phyloP scores from a whole-genome alignment of 2,113 vertebrate species.

The Psilopsiagon aymara region DNA sequence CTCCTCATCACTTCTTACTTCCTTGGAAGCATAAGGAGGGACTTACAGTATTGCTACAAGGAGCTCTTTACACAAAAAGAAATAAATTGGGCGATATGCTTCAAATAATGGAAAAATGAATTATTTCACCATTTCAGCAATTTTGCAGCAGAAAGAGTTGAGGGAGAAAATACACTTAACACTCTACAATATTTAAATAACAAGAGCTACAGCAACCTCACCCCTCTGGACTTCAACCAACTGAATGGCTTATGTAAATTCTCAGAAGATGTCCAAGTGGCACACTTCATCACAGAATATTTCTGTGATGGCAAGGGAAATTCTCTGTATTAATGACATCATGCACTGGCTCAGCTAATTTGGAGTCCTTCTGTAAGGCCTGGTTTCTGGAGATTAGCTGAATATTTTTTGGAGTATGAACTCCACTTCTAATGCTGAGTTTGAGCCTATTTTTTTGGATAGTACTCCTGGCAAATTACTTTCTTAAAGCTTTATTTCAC shows the following conservation, averaged over 20 bases:
- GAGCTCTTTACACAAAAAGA: conserved; percentile 36
- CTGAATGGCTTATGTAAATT: conserved; percentile 21
- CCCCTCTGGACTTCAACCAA: conserved; percentile 19
- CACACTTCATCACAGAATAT: not conserved
- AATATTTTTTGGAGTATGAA: not conserved
- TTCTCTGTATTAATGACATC: not conserved
- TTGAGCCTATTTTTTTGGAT: not conserved
- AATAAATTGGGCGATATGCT: conserved; percentile 27
- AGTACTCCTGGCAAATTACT: conserved; percentile 23
- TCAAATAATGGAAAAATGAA: conserved; percentile 49
- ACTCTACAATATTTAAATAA: conserved; percentile 42
- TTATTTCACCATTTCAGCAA: conserved; percentile 39
- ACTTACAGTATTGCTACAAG: not conserved
- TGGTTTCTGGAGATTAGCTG: conserved; percentile 15
- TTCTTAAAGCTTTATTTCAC: conserved; percentile 21
- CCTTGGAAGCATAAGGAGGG: not conserved
- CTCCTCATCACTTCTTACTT: not conserved
- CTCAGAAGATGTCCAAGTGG: not conserved
- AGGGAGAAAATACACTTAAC: conserved; percentile 50
- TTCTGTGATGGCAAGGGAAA: not conserved
- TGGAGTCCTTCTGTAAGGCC: not conserved
- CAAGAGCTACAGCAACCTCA: conserved; percentile 39
- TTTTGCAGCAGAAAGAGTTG: not conserved
- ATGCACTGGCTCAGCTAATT: conserved; percentile 2
- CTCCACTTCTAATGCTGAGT: not conserved